Evolutionary conservation across 2,888 invertebrate genomes (phyloP).

Genomic region (Erpobdella octoculata): DNA sequence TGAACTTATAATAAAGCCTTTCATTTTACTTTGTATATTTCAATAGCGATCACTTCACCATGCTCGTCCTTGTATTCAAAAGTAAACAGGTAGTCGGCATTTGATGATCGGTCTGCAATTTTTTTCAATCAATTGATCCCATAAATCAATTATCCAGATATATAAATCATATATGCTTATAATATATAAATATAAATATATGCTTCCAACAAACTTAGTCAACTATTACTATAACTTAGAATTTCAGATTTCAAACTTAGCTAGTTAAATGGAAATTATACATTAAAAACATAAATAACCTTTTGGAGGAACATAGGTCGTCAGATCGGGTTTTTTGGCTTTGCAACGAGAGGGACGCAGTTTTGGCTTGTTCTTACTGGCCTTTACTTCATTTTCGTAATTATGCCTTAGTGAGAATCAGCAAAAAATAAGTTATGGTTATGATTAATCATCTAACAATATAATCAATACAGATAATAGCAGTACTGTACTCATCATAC

Average conservation of each 20-base stretch:
- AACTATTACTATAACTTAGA: too few relatives aligned
- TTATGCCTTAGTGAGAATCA: conserved; percentile 1
- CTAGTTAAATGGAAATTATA: not conserved
- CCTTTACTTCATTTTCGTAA: conserved; percentile 13
- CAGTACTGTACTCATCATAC: too few relatives aligned
- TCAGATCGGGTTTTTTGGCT: not conserved
- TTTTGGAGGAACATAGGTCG: not conserved
- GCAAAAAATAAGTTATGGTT: not conserved
- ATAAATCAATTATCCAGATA: too few relatives aligned
- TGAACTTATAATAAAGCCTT: too few relatives aligned
- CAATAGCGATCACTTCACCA: not conserved
- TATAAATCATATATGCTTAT: too few relatives aligned
- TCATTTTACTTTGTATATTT: not conserved
- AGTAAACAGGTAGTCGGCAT: too few relatives aligned
- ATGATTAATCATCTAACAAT: too few relatives aligned
- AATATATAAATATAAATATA: too few relatives aligned
- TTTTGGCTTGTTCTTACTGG: not conserved
- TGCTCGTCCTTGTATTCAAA: not conserved
- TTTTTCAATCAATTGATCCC: too few relatives aligned
- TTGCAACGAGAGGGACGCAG: not conserved
- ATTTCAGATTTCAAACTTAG: not conserved
- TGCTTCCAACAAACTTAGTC: too few relatives aligned
- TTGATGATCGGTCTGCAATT: too few relatives aligned
- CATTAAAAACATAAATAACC: not conserved
- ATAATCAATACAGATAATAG: too few relatives aligned